Conservation (phyloP, 1,140 invertebrate genomes). For the Drosophila obscura region DNA sequence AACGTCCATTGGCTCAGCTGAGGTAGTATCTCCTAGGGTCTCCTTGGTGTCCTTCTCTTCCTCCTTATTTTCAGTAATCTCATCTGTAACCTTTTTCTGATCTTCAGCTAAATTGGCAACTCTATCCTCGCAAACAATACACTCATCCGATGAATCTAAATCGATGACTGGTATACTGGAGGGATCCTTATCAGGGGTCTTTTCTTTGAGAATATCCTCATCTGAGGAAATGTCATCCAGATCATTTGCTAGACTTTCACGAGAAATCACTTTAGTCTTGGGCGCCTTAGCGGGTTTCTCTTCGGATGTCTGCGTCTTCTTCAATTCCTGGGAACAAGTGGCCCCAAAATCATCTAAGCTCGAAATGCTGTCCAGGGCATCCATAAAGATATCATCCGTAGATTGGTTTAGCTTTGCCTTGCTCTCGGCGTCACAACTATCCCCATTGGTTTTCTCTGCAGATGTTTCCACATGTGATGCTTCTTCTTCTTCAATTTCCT, state of each 20-base stretch:
- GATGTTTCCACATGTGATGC: not conserved
- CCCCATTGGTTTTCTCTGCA: not conserved
- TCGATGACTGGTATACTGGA: slow-evolving; percentile 24
- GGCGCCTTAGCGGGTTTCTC: not conserved
- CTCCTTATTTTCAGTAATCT: not conserved
- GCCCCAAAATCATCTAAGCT: slow-evolving; percentile 55
- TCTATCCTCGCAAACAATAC: slow-evolving; percentile 9
- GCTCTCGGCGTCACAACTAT: no score
- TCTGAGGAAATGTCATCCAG: slow-evolving; percentile 55
- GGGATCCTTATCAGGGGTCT: not conserved
- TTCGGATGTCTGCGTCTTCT: not conserved
- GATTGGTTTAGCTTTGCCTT: slow-evolving; percentile 2
- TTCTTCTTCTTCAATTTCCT: not conserved
- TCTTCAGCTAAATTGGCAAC: not conserved
- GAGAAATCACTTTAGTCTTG: not conserved
- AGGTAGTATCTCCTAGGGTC: not conserved
- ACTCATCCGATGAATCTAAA: slow-evolving; percentile 45
- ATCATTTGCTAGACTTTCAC: slow-evolving; percentile 13
- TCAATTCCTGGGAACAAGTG: slow-evolving; percentile 2
- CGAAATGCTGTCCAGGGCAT: slow-evolving; percentile 61
- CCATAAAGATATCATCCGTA: slow-evolving; percentile 51
- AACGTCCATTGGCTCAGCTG: slow-evolving; percentile 9
- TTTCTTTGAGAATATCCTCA: slow-evolving; percentile 21
- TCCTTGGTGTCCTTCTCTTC: not conserved
- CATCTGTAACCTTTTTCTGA: not conserved